A percentile compares a stretch with the other conserved stretches of the same genome.
These are phyloP conservation scores for Oegoconia quadripuncta DNA, from an alignment of 2,888 invertebrate species.

Conservation along the genomic window DNA sequence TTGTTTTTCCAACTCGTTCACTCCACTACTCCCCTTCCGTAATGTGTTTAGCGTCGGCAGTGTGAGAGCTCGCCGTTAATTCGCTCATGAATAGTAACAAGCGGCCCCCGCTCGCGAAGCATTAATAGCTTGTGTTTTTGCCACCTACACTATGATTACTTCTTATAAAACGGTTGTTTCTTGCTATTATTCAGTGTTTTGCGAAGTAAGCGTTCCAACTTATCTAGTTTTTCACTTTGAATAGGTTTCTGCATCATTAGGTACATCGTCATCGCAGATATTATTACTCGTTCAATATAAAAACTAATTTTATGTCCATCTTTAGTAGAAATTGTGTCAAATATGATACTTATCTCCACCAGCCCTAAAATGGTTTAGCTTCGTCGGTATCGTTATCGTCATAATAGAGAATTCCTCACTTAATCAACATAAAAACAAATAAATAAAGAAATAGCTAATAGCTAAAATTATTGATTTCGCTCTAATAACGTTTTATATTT, in stretches of 20 bases:
- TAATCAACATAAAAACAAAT: too few relatives aligned
- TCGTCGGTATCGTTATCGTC: too few relatives aligned
- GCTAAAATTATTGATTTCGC: too few relatives aligned
- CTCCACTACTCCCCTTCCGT: slow-evolving; percentile 24
- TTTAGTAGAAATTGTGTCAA: neutral
- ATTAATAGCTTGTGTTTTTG: slow-evolving; percentile 66
- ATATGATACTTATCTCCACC: too few relatives aligned
- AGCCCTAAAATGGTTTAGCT: too few relatives aligned
- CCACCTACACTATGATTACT: slow-evolving; percentile 65
- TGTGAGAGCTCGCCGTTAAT: slow-evolving; percentile 47
- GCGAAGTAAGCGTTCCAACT: slow-evolving; percentile 55
- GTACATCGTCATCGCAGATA: slow-evolving; percentile 5
- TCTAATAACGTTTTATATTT: too few relatives aligned
- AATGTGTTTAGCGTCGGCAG: slow-evolving; percentile 33
- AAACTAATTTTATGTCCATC: too few relatives aligned
- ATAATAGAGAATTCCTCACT: too few relatives aligned
- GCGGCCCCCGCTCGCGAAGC: slow-evolving; percentile 43
- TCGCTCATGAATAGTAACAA: slow-evolving; percentile 67
- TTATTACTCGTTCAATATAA: slow-evolving; percentile 6
- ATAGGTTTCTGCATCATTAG: slow-evolving; percentile 65
- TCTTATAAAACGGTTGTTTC: slow-evolving; percentile 67
- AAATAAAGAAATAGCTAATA: too few relatives aligned
- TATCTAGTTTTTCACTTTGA: slow-evolving; percentile 49
- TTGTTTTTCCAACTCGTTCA: slow-evolving; percentile 19
- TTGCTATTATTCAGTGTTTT: slow-evolving; percentile 64